phyloP scores from a whole-genome alignment of 2,888 invertebrate genomes.

The Chloroclysta siterata region DNA sequence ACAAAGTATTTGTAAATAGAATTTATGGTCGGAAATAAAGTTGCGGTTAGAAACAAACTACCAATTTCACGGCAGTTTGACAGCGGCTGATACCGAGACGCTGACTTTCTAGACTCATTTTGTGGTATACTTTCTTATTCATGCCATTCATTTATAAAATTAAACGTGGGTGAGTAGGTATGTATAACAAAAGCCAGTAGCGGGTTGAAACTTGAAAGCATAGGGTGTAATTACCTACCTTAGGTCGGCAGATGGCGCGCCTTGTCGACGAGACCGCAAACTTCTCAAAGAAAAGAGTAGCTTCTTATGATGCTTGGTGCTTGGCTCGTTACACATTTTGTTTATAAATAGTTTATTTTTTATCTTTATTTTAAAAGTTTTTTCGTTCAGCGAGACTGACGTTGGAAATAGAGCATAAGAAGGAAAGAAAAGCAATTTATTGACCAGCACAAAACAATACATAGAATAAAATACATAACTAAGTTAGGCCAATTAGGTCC shows the following conservation, averaged over 20 bases:
- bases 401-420: too few species aligned
- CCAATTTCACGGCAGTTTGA: conserved; percentile 73
- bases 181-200: conserved; percentile 64
- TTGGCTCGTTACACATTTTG: conserved; percentile 35
- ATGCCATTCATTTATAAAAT: conserved; percentile 68
- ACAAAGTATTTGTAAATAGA: conserved; percentile 37
- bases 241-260: conserved; percentile 70
- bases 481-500: too few species aligned
- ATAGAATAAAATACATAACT: too few species aligned
- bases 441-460: too few species aligned
- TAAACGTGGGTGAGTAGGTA: conserved; percentile 54
- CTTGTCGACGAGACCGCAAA: conserved; percentile 51
- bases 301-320: conserved; percentile 26
- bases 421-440: too few species aligned
- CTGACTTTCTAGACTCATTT: conserved; percentile 72
- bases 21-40: conserved; percentile 53
- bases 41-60: conserved; percentile 70
- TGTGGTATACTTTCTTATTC: conserved; percentile 78
- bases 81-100: conserved; percentile 55
- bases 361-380: not conserved
- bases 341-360: conserved; percentile 18
- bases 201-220: conserved; percentile 71
- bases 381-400: not conserved
- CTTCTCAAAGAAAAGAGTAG: conserved; percentile 30
- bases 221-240: conserved; percentile 74